Percentiles rank a stretch among this genome's conserved stretches.
Evolutionary conservation across 92 coral and sea anemone genomes (phyloP).

Genomic region (Palythoa grandis): DNA sequence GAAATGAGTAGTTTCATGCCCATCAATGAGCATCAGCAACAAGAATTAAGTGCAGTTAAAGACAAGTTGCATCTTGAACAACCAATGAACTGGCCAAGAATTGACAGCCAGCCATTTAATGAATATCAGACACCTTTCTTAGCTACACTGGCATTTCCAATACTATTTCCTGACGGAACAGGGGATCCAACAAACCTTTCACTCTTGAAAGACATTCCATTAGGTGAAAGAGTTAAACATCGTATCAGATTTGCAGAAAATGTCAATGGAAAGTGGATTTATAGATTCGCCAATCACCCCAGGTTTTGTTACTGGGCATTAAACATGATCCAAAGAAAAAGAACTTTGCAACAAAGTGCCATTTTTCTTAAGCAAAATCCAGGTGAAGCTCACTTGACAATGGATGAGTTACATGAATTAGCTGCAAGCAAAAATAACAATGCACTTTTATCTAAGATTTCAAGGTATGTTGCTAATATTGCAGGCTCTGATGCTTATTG

Average conservation of each 20-base stretch:
- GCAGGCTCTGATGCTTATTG: conserved; percentile 57
- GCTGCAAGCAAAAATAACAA: conserved; percentile 50
- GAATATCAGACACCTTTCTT: conserved; percentile 57
- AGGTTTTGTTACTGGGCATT: conserved; percentile 61
- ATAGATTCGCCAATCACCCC: conserved; percentile 60
- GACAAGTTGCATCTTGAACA: conserved; percentile 52
- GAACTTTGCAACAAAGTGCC: conserved; percentile 55
- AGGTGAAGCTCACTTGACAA: conserved; percentile 64
- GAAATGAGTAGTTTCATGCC: conserved; percentile 60
- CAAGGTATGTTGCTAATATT: conserved; percentile 61
- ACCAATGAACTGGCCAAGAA: conserved; percentile 57
- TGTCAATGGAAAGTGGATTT: conserved; percentile 60
- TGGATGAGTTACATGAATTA: conserved; percentile 54
- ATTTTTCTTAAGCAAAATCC: conserved; percentile 55
- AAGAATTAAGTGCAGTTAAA: conserved; percentile 50
- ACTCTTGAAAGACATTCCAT: conserved; percentile 55
- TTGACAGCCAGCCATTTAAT: conserved; percentile 55
- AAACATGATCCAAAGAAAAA: conserved; percentile 63
- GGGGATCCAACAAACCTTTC: conserved; percentile 67
- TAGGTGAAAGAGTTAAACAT: conserved; percentile 52
- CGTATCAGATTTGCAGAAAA: conserved; percentile 44
- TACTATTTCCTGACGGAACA: conserved; percentile 68
- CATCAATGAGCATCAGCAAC: conserved; percentile 40
- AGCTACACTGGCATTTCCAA: conserved; percentile 68
- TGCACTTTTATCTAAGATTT: conserved; percentile 49